Percentiles rank a stretch among this genome's conserved stretches.
These are phyloP conservation scores for Margaritifera margaritifera DNA, from an alignment of 2,888 invertebrate species.

Conservation along the genomic window DNA sequence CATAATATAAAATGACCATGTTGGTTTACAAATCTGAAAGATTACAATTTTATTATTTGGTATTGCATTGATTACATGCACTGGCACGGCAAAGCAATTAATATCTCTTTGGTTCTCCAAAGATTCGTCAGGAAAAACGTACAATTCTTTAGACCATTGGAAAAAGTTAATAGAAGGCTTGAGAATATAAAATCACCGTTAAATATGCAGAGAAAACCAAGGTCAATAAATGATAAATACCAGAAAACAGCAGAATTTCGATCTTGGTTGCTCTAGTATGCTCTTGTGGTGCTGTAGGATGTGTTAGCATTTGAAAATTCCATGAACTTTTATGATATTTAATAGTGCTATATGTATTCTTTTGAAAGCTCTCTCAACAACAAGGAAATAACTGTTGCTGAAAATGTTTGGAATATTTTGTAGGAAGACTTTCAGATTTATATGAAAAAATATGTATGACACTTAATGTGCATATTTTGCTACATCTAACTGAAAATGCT, in stretches of 20 bases:
- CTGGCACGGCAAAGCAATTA: slow-evolving; percentile 13
- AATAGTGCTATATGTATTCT: slow-evolving; percentile 11
- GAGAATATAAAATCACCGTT: slow-evolving; percentile 22
- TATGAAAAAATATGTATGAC: slow-evolving; percentile 12
- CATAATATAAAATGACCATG: slow-evolving; percentile 19
- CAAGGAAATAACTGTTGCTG: background rate
- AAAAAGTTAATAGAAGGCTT: slow-evolving; percentile 8
- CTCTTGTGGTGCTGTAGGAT: slow-evolving; percentile 4
- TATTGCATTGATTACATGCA: slow-evolving; percentile 25
- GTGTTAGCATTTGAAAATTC: slow-evolving; percentile 5
- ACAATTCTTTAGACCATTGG: background rate
- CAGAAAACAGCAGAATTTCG: slow-evolving; percentile 40
- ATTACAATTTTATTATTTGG: slow-evolving; percentile 11
- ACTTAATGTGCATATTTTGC: slow-evolving; percentile 30
- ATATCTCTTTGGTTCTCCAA: slow-evolving; percentile 14
- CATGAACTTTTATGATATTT: slow-evolving; percentile 11
- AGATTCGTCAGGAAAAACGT: background rate
- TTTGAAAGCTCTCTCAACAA: slow-evolving; percentile 1
- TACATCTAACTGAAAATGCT: slow-evolving; percentile 23
- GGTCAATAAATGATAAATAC: slow-evolving; percentile 20
- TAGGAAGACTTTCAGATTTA: slow-evolving; percentile 4
- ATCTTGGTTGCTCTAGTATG: no score
- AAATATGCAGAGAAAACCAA: slow-evolving; percentile 20
- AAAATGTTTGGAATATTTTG: slow-evolving; percentile 14
- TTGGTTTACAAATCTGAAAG: slow-evolving; percentile 8